Evolutionary conservation across 2,888 invertebrate species (phyloP).

Genomic region (Tinea pellionella): DNA sequence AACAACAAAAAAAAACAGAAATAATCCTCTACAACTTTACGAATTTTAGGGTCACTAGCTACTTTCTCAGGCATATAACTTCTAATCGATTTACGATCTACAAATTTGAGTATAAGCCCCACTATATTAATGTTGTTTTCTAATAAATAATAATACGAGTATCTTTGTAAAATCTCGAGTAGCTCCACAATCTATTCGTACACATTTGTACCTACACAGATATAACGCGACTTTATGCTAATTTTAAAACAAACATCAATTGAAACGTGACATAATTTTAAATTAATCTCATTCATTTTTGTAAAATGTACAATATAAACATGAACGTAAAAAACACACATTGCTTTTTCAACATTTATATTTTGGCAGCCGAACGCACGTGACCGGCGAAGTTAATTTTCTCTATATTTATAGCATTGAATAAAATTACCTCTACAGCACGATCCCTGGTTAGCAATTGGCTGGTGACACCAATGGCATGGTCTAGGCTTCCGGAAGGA

Average conservation of each 20-base stretch:
- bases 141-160: no score
- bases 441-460: conserved; percentile 78
- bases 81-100: no score
- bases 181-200: conserved; percentile 19
- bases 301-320: not conserved
- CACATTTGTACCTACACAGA: no score
- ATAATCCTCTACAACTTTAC: no score
- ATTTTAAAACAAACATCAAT: not conserved
- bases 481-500: conserved; percentile 79
- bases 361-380: not conserved
- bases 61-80: no score
- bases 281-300: conserved; percentile 9
- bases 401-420: not conserved
- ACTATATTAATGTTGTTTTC: no score
- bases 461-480: conserved; percentile 84
- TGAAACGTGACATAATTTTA: conserved; percentile 24
- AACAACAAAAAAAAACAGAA: no score
- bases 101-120: no score
- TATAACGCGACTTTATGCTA: not conserved
- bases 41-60: no score
- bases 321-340: not conserved
- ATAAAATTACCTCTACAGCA: conserved; percentile 76
- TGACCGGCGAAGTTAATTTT: not conserved
- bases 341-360: not conserved
- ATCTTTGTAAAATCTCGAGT: no score